Evolutionary conservation across 2,797 vertebrate species (phyloP).

Genomic region (Muraenolepis orangiensis): DNA sequence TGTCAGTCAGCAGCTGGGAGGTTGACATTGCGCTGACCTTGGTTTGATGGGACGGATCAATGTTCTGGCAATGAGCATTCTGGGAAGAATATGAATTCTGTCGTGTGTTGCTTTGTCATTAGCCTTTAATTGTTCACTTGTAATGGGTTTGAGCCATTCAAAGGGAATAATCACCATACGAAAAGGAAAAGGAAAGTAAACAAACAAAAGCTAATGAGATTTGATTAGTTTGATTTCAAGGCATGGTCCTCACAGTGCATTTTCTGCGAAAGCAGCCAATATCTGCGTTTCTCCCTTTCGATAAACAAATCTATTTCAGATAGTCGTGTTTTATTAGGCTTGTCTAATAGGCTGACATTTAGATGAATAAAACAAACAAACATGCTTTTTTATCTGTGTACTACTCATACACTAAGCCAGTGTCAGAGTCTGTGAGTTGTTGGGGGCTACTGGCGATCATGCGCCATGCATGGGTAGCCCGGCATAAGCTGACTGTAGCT

Average conservation of each 20-base stretch:
- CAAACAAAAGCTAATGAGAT: neutral
- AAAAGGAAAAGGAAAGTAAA: neutral
- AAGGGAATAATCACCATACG: neutral
- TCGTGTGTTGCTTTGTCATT: neutral
- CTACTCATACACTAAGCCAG: neutral
- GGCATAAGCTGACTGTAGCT: constrained; percentile 64
- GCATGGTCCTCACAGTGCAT: neutral
- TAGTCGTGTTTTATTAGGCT: neutral
- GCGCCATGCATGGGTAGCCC: constrained; percentile 15
- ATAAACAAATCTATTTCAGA: neutral
- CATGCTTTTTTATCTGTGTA: neutral
- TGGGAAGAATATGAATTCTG: neutral
- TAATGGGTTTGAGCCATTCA: neutral
- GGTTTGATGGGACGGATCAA: constrained; percentile 28
- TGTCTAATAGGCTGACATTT: constrained; percentile 2
- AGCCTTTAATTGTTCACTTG: neutral
- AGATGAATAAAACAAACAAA: neutral
- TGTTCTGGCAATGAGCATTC: constrained; percentile 9
- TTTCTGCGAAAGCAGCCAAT: neutral
- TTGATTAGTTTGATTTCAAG: neutral
- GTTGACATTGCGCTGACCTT: constrained; percentile 29
- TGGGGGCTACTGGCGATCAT: constrained; percentile 7
- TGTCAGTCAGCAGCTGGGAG: constrained; percentile 2
- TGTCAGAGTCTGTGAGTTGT: neutral
- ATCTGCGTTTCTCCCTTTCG: neutral